Evolutionary conservation across 1,140 invertebrate species (phyloP).

Genomic region (Drosophila watanabei): DNA sequence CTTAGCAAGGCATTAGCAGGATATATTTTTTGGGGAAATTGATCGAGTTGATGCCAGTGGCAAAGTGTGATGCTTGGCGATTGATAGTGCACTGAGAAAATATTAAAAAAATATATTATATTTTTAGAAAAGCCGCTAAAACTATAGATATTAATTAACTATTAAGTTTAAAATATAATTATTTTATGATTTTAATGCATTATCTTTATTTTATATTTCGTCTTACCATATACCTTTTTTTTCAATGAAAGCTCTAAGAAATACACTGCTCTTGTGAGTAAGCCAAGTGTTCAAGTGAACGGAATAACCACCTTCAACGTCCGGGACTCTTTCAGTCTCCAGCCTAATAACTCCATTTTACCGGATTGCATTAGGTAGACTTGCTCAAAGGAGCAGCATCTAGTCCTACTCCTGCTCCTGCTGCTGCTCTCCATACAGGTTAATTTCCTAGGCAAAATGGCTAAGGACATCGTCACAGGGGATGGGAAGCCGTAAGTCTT

Average conservation of each 20-base stretch:
- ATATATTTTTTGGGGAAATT: not conserved
- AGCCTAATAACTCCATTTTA: constrained; percentile 38
- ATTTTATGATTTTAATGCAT: not conserved
- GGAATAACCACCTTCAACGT: not conserved
- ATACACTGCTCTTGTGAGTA: not conserved
- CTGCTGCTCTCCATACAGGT: constrained; percentile 15
- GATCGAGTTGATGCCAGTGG: not conserved
- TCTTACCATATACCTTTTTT: not conserved
- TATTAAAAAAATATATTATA: not conserved
- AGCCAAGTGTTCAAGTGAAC: constrained; percentile 10
- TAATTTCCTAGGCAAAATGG: constrained; percentile 66
- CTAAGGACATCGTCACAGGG: constrained; percentile 47
- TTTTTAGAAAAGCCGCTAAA: not conserved
- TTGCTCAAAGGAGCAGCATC: not conserved
- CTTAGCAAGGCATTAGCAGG: constrained; percentile 57
- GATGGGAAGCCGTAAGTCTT: constrained; percentile 64
- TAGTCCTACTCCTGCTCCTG: not conserved
- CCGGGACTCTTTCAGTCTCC: not conserved
- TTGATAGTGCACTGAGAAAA: constrained; percentile 2
- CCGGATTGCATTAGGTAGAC: constrained; percentile 31
- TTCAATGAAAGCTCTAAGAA: not conserved
- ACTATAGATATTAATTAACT: not conserved
- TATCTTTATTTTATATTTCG: too few species aligned
- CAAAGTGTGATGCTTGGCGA: not conserved
- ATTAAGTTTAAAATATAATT: not conserved